Conservation (phyloP, 2,888 invertebrate genomes). For the Rhingia rostrata region DNA sequence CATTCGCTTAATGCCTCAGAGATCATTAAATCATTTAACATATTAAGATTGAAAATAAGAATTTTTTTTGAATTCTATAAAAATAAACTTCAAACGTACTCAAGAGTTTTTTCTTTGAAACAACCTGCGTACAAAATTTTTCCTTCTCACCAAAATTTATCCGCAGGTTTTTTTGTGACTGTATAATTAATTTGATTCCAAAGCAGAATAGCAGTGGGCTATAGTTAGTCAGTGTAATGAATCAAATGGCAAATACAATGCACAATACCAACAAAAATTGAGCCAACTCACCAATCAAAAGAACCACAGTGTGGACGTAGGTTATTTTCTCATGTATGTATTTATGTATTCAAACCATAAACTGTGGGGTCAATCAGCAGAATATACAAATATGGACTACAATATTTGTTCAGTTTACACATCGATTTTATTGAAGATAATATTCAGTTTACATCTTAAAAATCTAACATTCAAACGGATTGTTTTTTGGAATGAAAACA, state of each 20-base stretch:
- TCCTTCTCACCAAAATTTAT: not conserved
- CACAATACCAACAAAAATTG: slow-evolving; percentile 9
- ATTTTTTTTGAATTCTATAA: not conserved
- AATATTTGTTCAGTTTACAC: too few relatives aligned
- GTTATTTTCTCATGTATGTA: slow-evolving; percentile 18
- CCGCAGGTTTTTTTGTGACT: not conserved
- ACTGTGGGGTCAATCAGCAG: slow-evolving; percentile 21
- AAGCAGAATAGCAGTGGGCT: not conserved
- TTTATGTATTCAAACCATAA: not conserved
- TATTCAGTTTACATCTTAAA: too few relatives aligned
- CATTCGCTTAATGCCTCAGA: slow-evolving; percentile 12
- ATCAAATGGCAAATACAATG: slow-evolving; percentile 1
- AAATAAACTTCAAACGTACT: slow-evolving; percentile 21
- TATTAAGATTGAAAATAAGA: slow-evolving; percentile 12
- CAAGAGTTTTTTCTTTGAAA: not conserved
- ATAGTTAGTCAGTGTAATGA: slow-evolving; percentile 21
- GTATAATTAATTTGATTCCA: slow-evolving; percentile 17
- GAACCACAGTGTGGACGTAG: slow-evolving; percentile 25
- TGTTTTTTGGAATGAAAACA: too few relatives aligned
- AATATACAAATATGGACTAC: not conserved
- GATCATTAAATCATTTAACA: slow-evolving; percentile 11
- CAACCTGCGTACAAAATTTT: slow-evolving; percentile 7
- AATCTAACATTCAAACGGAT: too few relatives aligned
- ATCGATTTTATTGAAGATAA: too few relatives aligned
- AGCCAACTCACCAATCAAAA: slow-evolving; percentile 16